Evolutionary conservation across 2,797 vertebrate genomes (phyloP).

Genomic region (Enteromius radiatus): DNA sequence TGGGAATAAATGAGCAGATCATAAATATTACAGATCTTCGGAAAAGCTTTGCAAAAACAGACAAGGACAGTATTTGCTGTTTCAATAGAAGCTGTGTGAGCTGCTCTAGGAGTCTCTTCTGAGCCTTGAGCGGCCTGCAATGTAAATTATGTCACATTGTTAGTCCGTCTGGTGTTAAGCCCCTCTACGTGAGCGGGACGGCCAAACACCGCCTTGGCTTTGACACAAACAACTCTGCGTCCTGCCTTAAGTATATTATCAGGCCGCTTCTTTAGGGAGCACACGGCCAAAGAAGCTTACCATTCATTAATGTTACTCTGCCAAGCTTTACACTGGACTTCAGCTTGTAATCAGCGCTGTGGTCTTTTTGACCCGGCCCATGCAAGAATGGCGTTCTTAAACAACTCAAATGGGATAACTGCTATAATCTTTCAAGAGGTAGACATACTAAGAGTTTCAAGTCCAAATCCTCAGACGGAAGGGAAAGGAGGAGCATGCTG

Average conservation of each 20-base stretch:
- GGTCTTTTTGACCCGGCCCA: conserved; percentile 89
- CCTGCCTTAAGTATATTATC: conserved; percentile 97
- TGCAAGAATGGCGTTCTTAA: conserved; percentile 94
- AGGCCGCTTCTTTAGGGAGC: conserved; percentile 95
- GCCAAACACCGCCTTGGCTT: conserved; percentile 79
- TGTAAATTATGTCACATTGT: conserved; percentile 65
- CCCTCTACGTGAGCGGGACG: conserved; percentile 90
- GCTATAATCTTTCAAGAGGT: conserved; percentile 96
- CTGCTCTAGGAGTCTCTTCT: conserved; percentile 1
- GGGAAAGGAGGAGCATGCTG: conserved; percentile 9
- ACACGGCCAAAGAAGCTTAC: conserved; percentile 99
- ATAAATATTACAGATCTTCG: background rate
- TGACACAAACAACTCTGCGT: conserved; percentile 90
- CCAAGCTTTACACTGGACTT: conserved; percentile 93
- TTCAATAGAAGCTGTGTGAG: background rate
- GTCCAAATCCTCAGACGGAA: conserved; percentile 46
- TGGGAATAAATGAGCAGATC: background rate
- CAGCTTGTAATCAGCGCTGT: conserved; percentile 91
- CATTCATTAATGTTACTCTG: conserved; percentile 99
- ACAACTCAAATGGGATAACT: conserved; percentile 99
- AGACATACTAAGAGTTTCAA: conserved; percentile 58
- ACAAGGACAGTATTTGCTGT: conserved; percentile 15
- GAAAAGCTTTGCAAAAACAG: background rate
- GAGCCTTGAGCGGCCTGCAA: background rate
- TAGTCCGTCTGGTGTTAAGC: conserved; percentile 88